Conservation (phyloP, 2,113 vertebrate genomes). For the Procapra przewalskii region DNA sequence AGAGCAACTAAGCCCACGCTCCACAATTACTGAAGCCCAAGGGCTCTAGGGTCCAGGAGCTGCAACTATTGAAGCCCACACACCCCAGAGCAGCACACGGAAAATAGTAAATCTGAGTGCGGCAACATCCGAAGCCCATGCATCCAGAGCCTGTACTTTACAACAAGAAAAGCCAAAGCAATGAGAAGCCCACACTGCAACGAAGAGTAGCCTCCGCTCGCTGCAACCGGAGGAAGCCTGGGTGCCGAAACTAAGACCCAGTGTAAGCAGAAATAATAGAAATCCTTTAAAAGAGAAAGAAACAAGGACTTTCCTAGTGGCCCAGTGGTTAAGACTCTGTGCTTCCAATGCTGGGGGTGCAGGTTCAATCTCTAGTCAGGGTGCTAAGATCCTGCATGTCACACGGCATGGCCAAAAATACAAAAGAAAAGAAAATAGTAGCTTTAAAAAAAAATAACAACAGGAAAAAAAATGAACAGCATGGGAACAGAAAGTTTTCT, state of each 20-base stretch:
- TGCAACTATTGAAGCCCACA: neutral
- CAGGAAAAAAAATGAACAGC: neutral
- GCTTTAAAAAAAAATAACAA: neutral
- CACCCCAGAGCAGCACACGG: rapidly evolving
- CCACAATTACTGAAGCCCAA: neutral
- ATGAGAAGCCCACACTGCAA: neutral
- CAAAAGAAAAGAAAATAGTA: neutral
- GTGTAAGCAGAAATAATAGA: neutral
- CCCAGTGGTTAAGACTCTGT: neutral
- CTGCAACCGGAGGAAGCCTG: neutral
- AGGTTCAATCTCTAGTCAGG: neutral
- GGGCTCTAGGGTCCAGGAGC: neutral
- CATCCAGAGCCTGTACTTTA: neutral
- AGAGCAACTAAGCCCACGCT: neutral
- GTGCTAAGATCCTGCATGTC: neutral
- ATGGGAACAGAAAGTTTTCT: neutral
- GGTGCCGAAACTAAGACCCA: neutral
- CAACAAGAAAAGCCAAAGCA: neutral
- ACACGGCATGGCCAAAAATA: neutral
- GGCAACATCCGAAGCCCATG: neutral
- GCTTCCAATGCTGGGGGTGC: rapidly evolving
- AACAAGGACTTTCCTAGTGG: neutral
- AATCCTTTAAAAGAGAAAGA: neutral
- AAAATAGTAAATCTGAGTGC: neutral
- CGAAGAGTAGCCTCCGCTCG: rapidly evolving